phyloP scores from a whole-genome alignment of 2,113 vertebrate species.

The Beaufortia kweichowensis region DNA sequence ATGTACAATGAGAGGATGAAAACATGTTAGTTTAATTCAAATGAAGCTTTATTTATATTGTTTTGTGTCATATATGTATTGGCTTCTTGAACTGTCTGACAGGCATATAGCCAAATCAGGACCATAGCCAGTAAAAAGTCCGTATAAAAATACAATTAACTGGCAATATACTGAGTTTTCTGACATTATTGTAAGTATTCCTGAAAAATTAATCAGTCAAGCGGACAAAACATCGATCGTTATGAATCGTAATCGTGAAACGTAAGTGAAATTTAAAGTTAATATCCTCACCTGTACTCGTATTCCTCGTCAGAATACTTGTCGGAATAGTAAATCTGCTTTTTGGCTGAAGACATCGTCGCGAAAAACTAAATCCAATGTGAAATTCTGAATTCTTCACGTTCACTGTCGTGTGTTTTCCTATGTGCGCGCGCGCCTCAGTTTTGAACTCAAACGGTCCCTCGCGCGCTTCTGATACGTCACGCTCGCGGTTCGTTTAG shows the following conservation, averaged over 20 bases:
- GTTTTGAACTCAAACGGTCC: conserved; percentile 70
- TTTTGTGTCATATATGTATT: neutral
- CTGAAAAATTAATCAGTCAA: neutral
- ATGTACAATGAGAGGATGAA: neutral
- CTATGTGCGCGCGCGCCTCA: neutral
- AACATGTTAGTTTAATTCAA: neutral
- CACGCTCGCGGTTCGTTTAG: conserved; percentile 5
- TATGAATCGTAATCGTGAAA: neutral
- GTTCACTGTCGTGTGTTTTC: neutral
- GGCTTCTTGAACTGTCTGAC: neutral
- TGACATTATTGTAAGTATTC: neutral
- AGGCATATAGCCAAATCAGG: neutral
- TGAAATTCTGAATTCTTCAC: neutral
- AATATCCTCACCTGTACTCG: conserved; percentile 72
- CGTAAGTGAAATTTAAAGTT: neutral
- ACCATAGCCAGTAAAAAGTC: neutral
- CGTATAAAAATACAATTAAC: neutral
- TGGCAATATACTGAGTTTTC: neutral
- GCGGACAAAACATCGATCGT: neutral
- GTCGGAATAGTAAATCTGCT: conserved; percentile 77
- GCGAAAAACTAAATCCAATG: neutral
- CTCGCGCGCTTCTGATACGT: conserved; percentile 62
- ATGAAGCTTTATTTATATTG: neutral
- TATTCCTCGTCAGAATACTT: conserved; percentile 77
- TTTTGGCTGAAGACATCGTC: conserved; percentile 69